phyloP scores from a whole-genome alignment of 2,797 vertebrate species.

The Florisuga fusca region DNA sequence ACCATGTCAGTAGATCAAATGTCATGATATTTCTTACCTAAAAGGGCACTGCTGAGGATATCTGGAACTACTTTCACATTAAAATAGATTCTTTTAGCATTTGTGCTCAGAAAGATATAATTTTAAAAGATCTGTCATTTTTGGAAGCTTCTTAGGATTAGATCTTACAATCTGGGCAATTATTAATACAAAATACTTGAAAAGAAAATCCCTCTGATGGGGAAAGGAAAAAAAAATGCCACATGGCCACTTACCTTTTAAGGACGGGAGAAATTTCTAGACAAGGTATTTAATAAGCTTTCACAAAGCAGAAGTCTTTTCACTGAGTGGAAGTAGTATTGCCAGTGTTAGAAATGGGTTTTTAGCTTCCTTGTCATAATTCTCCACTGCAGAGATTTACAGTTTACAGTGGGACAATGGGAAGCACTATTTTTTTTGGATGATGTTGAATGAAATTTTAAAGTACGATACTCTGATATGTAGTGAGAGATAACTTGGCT shows the following conservation, averaged over 20 bases:
- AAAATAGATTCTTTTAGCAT: slow-evolving; percentile 74
- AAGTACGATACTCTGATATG: background rate
- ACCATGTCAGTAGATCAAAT: slow-evolving; percentile 81
- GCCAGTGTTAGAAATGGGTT: background rate
- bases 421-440: slow-evolving; percentile 1
- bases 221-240: background rate
- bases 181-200: slow-evolving; percentile 27
- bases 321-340: slow-evolving; percentile 28
- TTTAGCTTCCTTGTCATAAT: slow-evolving; percentile 13
- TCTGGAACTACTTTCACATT: slow-evolving; percentile 66
- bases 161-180: slow-evolving; percentile 37
- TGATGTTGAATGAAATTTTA: background rate
- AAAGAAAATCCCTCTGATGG: background rate
- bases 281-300: slow-evolving; percentile 9
- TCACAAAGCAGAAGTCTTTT: background rate
- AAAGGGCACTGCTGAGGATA: slow-evolving; percentile 76
- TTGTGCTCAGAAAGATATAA: slow-evolving; percentile 51
- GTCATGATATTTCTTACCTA: slow-evolving; percentile 79
- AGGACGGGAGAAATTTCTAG: slow-evolving; percentile 10
- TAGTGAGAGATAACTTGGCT: background rate
- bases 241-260: slow-evolving; percentile 1
- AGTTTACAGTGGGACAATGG: background rate
- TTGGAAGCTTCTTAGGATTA: slow-evolving; percentile 55
- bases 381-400: background rate
- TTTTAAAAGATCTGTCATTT: slow-evolving; percentile 64